Evolutionary conservation across 1,140 invertebrate species (phyloP).

Genomic region (Drosophila rufa): DNA sequence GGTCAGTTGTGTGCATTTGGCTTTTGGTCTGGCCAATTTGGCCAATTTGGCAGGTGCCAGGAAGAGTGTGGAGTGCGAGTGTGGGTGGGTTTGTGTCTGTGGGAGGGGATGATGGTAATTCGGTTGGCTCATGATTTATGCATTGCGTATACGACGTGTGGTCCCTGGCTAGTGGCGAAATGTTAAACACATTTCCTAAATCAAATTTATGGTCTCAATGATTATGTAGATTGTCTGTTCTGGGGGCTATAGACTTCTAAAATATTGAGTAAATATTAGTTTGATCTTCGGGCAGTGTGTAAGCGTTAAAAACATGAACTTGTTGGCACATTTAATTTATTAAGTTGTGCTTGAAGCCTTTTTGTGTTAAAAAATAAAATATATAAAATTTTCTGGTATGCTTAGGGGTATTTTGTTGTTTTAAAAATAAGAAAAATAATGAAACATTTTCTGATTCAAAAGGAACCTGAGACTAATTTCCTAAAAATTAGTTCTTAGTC

Average conservation of each 20-base stretch:
- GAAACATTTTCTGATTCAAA: too few species aligned
- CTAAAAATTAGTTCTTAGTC: background rate
- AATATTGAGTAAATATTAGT: background rate
- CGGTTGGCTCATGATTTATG: slow-evolving; percentile 64
- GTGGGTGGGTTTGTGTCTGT: background rate
- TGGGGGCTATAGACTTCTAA: background rate
- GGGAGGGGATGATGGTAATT: too few species aligned
- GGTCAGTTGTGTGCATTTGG: slow-evolving; percentile 67
- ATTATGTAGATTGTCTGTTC: background rate
- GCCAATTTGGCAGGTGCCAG: slow-evolving; percentile 53
- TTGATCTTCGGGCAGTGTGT: background rate
- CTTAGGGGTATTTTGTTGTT: too few species aligned
- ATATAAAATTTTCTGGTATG: background rate
- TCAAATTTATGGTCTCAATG: slow-evolving; percentile 27
- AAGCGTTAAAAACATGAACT: background rate
- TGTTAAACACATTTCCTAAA: slow-evolving; percentile 35
- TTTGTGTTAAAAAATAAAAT: background rate
- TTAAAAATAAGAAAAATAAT: too few species aligned
- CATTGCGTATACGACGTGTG: slow-evolving; percentile 72
- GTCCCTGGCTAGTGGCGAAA: slow-evolving; percentile 25
- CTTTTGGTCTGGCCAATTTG: slow-evolving; percentile 66
- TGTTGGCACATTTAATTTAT: background rate
- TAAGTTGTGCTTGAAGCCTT: too few species aligned
- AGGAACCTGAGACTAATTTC: background rate
- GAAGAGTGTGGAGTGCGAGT: slow-evolving; percentile 10